Percentiles rank a stretch among this genome's conserved stretches.
These are phyloP conservation scores for Deroplatys truncata DNA, from an alignment of 2,888 invertebrate species.

Conservation along the genomic window DNA sequence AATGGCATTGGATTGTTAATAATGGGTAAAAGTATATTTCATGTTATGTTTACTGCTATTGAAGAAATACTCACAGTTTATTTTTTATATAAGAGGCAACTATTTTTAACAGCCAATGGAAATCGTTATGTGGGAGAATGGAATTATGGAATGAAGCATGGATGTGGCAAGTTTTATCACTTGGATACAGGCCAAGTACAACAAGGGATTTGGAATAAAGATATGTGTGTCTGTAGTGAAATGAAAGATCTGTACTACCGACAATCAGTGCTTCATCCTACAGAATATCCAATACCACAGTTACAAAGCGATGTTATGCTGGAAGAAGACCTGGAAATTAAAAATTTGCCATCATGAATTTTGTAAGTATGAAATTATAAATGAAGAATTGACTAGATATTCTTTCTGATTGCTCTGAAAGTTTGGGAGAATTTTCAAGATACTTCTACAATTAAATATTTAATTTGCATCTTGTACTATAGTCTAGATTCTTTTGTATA, in stretches of 20 bases:
- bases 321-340: not conserved
- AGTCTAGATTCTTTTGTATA: no score
- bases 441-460: no score
- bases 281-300: conserved; percentile 52
- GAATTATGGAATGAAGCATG: conserved; percentile 53
- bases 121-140: conserved; percentile 65
- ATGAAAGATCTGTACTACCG: conserved; percentile 57
- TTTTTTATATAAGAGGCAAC: not conserved
- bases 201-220: conserved; percentile 59
- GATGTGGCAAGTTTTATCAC: conserved; percentile 61
- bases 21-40: conserved; percentile 43
- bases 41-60: not conserved
- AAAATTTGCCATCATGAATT: not conserved
- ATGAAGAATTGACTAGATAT: not conserved
- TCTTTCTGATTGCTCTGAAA: no score
- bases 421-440: no score
- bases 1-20: conserved; percentile 55
- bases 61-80: not conserved
- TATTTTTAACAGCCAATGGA: conserved; percentile 48
- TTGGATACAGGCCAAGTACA: conserved; percentile 61
- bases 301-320: conserved; percentile 38
- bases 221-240: conserved; percentile 52
- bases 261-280: conserved; percentile 53
- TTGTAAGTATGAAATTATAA: not conserved
- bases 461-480: no score